phyloP scores from a whole-genome alignment of 2,113 vertebrate genomes.

The Halichoeres trimaculatus region DNA sequence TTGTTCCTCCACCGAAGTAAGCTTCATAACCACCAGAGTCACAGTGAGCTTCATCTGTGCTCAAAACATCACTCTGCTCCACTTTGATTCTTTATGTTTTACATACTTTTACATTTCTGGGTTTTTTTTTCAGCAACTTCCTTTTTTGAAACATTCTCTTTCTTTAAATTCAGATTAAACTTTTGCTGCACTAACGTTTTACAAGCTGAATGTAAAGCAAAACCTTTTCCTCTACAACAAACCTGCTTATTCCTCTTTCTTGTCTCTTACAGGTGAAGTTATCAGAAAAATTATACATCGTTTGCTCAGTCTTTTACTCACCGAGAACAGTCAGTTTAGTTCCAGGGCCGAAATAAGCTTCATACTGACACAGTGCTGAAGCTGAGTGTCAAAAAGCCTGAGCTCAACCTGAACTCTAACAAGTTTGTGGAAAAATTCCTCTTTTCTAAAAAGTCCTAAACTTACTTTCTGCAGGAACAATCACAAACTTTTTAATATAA shows the following conservation, averaged over 20 bases:
- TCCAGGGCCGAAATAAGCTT: slow-evolving; percentile 58
- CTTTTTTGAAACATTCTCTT: no score
- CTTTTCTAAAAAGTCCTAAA: no score
- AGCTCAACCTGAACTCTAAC: background rate
- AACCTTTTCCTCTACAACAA: no score
- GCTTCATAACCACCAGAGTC: background rate
- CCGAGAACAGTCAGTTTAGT: slow-evolving; percentile 69
- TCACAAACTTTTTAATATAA: no score
- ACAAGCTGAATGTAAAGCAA: no score
- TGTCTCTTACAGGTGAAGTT: background rate
- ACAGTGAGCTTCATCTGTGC: background rate
- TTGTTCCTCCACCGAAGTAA: slow-evolving; percentile 18
- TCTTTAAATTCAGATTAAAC: no score
- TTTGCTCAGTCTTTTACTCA: no score
- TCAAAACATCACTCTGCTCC: background rate
- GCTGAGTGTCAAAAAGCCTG: slow-evolving; percentile 38
- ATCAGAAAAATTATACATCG: background rate
- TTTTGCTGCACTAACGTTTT: no score
- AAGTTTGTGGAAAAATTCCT: no score
- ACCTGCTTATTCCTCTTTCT: background rate
- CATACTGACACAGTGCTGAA: slow-evolving; percentile 41
- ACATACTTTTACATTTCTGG: no score
- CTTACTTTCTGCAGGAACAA: background rate
- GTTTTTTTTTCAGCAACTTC: no score
- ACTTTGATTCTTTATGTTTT: background rate